phyloP scores from a whole-genome alignment of 2,797 vertebrate species.

The Crenichthys baileyi region DNA sequence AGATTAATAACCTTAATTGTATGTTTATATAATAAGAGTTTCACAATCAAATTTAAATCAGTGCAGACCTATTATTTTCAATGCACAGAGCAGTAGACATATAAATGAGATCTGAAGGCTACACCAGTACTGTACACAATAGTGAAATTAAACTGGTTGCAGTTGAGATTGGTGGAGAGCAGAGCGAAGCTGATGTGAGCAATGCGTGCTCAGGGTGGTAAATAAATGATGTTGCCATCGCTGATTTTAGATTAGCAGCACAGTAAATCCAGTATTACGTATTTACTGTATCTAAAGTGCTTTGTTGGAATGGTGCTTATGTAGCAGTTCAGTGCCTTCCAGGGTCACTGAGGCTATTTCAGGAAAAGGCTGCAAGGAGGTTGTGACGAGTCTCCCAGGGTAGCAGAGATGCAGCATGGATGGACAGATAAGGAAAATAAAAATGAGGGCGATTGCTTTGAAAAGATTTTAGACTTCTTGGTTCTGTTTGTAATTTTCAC shows the following conservation, averaged over 20 bases:
- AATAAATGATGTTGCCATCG: constrained; percentile 46
- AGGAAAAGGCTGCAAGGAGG: constrained; percentile 65
- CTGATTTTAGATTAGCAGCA: constrained; percentile 41
- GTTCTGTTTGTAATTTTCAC: constrained; percentile 25
- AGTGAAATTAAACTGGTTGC: constrained; percentile 16
- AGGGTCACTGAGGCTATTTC: constrained; percentile 67
- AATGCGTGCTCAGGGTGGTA: constrained; percentile 25
- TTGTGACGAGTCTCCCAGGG: constrained; percentile 63
- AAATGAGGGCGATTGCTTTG: constrained; percentile 33
- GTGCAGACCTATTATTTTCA: background rate
- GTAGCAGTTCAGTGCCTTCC: constrained; percentile 42
- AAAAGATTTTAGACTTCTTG: constrained; percentile 31
- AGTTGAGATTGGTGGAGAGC: constrained; percentile 16
- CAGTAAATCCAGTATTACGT: constrained; percentile 29
- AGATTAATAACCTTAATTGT: background rate
- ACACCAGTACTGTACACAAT: constrained; percentile 6
- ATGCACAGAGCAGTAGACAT: background rate
- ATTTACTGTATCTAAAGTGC: constrained; percentile 44
- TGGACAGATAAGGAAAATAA: constrained; percentile 54
- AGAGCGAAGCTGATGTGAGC: constrained; percentile 24
- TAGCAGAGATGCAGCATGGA: constrained; percentile 49
- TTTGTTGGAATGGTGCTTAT: constrained; percentile 51
- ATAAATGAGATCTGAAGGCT: background rate
- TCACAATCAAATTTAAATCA: background rate
- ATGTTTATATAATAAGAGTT: background rate